Evolutionary conservation across 2,888 invertebrate genomes (phyloP), one percentile per base, ranked within the genome.

Genomic region (Patella depressa): DNA sequence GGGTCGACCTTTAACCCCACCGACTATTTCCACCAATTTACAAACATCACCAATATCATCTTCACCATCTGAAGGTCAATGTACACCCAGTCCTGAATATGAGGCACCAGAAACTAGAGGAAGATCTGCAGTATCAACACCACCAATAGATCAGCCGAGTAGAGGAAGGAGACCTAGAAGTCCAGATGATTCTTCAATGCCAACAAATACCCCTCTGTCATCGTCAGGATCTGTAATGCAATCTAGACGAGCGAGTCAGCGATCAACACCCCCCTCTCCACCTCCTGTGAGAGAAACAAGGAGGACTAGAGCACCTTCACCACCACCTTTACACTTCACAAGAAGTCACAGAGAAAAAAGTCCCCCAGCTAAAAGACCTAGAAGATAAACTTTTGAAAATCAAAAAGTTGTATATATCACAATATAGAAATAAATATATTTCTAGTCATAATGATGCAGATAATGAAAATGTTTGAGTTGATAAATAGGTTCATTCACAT

Each of bases 251-350:
- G 74, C 75, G n/a, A 69, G 72, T 15, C 78, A 79, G 34, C 78
- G 80, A 9, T 29, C 79, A 12, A 34, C 79, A 3, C 79, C 82
- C 9, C 83, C 82, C 15, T 79, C 84, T 2, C 79, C 81, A 29
- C 80, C 82, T 12, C 73, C 77, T 14, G 24, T 78, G 7, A 29
- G 78, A 73, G 77, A 81, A 70, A 80, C 82, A 15, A 19, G 80
- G 53, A 75, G 76, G 24, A 69, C 76, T 14, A 76, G 76, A 72
- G 57, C 74, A 15, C 75, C 81, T 11, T 53, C 74, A 53, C 75
- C 79, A 34, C 75, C 76, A 17, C 73, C 75, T 15, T 74, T 54
- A 53, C 72, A 73, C 53, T 71, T 75, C 70, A 74, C 75, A 9
- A 72, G 78, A 79, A 76, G 81, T 14, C 74, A 72, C 72, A 76